Base-by-base conservation (phyloP, 2,113 vertebrate species). In the Oophaga pumilio region DNA sequence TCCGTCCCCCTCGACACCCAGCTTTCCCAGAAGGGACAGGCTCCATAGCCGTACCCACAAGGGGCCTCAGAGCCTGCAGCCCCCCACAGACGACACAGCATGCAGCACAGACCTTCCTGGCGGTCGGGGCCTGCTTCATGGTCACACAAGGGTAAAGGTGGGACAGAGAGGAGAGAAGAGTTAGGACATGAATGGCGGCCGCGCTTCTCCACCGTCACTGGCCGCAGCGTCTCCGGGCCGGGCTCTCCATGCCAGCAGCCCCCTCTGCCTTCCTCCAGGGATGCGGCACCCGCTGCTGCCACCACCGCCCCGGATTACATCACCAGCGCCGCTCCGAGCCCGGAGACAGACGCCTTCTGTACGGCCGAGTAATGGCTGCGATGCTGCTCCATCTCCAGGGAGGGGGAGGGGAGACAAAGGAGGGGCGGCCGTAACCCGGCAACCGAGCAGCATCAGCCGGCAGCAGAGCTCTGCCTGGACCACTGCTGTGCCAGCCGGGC, bases 111-210 rank as follows among this genome's bases (percentile, higher is more conserved):
- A 50, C 86, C 86, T 87, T 87, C 26, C 86, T 56, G 43, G 86
- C 76, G 0, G 86, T 82, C n/a, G 86, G 86, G 9, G 86, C 86
- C 86, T 87, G 86, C 33, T 71, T 87, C 86, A 87, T 87, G 60
- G 73, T 76, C 79, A 64, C 66, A 80, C 76, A 68, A 33, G 76
- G 77, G 22, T 79, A 82, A 81, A 33, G 53, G 20, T 53, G 82
- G 85, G 20, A 62, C 43, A 17, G 57, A 20, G 52, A 82, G 79
- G 60, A 69, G 64, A 76, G 50, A 13, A 81, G 11, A 15, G 85
- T 87, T 82, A 87, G 49, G 53, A 76, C 77, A 87, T 52, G 53
- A 28, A 86, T 78, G 85, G 73, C 85, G 43, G 85, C 85, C 78
- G 85, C 77, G 74, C 76, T 66, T 14, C 26, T 59, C 8, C 18